phyloP scores from a whole-genome alignment of 2,888 invertebrate genomes.

The Exocentrus adspersus region DNA sequence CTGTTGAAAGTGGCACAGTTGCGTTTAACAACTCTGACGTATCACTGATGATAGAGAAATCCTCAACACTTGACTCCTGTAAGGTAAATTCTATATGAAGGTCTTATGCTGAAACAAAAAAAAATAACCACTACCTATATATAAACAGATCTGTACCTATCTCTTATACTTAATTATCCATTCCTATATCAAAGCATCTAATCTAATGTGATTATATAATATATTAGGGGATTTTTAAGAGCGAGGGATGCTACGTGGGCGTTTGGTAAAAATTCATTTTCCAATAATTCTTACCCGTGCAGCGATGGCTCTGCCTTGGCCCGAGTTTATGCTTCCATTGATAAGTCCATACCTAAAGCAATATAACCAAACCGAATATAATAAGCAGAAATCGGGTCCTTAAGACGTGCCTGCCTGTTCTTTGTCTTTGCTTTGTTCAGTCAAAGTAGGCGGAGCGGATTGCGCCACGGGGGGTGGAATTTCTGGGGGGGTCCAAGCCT shows the following conservation, averaged over 20 bases:
- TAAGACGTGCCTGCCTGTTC: slow-evolving; percentile 64
- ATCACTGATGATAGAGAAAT: slow-evolving; percentile 21
- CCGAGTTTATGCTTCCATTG: slow-evolving; percentile 60
- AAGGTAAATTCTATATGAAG: slow-evolving; percentile 33
- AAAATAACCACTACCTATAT: too few species aligned
- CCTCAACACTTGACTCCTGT: slow-evolving; percentile 6
- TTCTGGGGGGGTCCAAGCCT: slow-evolving; percentile 76
- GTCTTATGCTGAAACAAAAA: slow-evolving; percentile 44
- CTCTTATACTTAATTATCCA: too few species aligned
- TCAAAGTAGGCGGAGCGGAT: slow-evolving; percentile 74
- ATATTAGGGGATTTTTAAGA: too few species aligned
- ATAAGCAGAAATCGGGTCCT: slow-evolving; percentile 61
- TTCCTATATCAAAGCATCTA: too few species aligned
- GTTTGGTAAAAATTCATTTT: background rate
- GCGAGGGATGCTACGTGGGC: too few species aligned
- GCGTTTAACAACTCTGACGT: slow-evolving; percentile 26
- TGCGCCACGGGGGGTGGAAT: slow-evolving; percentile 73
- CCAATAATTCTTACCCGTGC: slow-evolving; percentile 57
- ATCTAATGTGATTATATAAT: too few species aligned
- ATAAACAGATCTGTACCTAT: too few species aligned
- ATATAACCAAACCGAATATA: slow-evolving; percentile 62
- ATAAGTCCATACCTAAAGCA: slow-evolving; percentile 64
- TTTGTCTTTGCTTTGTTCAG: slow-evolving; percentile 70
- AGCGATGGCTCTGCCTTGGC: slow-evolving; percentile 58
- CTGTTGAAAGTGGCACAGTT: slow-evolving; percentile 52